phyloP scores from a whole-genome alignment of 2,113 vertebrate genomes.

The Conger conger region DNA sequence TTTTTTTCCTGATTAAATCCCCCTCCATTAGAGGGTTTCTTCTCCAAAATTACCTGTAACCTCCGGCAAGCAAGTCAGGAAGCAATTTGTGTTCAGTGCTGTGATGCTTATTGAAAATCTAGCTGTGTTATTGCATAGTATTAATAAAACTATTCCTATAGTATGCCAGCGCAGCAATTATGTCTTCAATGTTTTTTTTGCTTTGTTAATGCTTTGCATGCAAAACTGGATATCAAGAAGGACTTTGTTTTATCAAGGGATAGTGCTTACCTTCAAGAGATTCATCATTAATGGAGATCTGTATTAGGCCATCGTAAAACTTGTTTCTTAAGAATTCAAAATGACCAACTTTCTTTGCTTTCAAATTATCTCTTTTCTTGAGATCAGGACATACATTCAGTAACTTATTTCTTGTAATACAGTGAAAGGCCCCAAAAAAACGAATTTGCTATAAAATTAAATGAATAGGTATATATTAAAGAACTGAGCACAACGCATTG shows the following conservation, averaged over 20 bases:
- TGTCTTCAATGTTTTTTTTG: constrained; percentile 25
- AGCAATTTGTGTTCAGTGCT: not conserved
- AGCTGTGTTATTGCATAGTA: too few species aligned
- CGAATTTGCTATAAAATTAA: too few species aligned
- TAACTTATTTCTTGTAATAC: too few species aligned
- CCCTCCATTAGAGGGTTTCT: not conserved
- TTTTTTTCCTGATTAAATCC: not conserved
- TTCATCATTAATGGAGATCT: not conserved
- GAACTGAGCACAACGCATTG: too few species aligned
- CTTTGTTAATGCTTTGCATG: constrained; percentile 30
- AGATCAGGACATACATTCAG: too few species aligned
- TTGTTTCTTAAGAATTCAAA: too few species aligned
- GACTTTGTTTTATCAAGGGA: constrained; percentile 26
- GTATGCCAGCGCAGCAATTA: constrained; percentile 31
- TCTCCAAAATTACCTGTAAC: not conserved
- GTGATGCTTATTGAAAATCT: not conserved
- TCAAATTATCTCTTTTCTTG: too few species aligned
- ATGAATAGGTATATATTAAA: too few species aligned
- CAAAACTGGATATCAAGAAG: constrained; percentile 31
- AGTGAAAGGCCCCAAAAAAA: too few species aligned
- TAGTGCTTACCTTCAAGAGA: not conserved
- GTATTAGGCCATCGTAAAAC: not conserved
- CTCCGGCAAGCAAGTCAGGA: not conserved
- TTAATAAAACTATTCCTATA: not conserved
- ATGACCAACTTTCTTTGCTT: too few species aligned